Evolutionary conservation across 1,140 invertebrate species (phyloP).

Genomic region (Odontomachus brunneus): DNA sequence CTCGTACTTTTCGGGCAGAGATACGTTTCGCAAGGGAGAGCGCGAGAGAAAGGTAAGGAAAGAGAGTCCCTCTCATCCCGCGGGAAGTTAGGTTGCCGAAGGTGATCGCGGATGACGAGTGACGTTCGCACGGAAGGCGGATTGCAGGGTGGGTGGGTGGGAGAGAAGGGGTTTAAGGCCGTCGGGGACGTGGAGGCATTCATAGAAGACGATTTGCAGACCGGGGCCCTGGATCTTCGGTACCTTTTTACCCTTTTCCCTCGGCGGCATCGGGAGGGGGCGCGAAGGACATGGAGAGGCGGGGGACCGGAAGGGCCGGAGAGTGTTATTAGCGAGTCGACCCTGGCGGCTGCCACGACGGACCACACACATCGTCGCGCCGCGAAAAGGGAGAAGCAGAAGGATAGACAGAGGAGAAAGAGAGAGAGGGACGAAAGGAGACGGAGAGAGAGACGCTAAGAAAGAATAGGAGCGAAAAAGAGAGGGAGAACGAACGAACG

Average conservation of each 20-base stretch:
- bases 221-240: conserved; percentile 74
- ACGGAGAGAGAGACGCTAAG: not conserved
- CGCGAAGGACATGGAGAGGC: conserved; percentile 56
- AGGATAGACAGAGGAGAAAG: conserved; percentile 52
- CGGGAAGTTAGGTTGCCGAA: conserved; percentile 39
- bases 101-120: conserved; percentile 70
- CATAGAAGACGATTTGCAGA: conserved; percentile 80
- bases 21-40: not conserved
- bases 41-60: not conserved
- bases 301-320: conserved; percentile 64
- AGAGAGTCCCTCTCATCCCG: conserved; percentile 24
- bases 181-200: conserved; percentile 73
- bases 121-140: conserved; percentile 57
- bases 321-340: conserved; percentile 83
- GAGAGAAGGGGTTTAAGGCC: conserved; percentile 21
- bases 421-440: not conserved
- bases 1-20: not conserved
- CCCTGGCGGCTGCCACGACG: conserved; percentile 81
- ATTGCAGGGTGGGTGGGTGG: conserved; percentile 22
- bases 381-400: conserved; percentile 69
- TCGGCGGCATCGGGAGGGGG: conserved; percentile 61
- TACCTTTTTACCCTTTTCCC: conserved; percentile 78
- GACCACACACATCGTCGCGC: conserved; percentile 83
- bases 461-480: conserved; percentile 42
- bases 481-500: not conserved